phyloP scores from a whole-genome alignment of 2,888 invertebrate genomes.

The Nomada hirtipes region DNA sequence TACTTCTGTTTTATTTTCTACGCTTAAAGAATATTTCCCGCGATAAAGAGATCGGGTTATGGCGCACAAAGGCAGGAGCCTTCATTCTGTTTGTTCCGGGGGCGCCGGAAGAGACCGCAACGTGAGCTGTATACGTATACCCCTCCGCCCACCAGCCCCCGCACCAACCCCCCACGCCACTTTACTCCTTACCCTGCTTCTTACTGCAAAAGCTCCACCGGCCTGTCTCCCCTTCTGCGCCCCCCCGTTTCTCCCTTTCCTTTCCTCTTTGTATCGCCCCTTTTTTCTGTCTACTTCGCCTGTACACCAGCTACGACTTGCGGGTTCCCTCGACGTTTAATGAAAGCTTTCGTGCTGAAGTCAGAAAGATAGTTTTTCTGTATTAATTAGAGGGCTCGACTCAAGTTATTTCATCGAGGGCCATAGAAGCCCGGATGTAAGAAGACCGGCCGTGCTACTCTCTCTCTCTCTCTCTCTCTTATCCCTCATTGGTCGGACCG shows the following conservation, averaged over 20 bases:
- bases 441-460: background rate
- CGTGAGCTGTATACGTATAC: constrained; percentile 69
- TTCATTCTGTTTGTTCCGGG: constrained; percentile 76
- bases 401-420: constrained; percentile 29
- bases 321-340: constrained; percentile 49
- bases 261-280: background rate
- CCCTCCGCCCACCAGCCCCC: constrained; percentile 9
- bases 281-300: background rate
- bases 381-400: constrained; percentile 52
- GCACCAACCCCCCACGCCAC: constrained; percentile 17
- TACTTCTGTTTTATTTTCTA: constrained; percentile 79
- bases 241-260: background rate
- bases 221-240: constrained; percentile 16
- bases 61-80: constrained; percentile 72
- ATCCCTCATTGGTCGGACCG: background rate
- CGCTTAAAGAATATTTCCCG: constrained; percentile 78
- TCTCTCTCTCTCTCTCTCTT: background rate
- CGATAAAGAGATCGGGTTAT: constrained; percentile 78
- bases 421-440: constrained; percentile 14
- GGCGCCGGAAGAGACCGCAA: constrained; percentile 67
- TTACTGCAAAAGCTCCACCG: constrained; percentile 57
- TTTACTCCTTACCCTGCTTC: constrained; percentile 61
- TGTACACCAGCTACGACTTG: constrained; percentile 19
- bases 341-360: constrained; percentile 50
- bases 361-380: constrained; percentile 51